Percentiles rank a stretch among this genome's conserved stretches.
Conservation (phyloP, 2,113 vertebrate genomes). For the Vulpes ferrilata region DNA sequence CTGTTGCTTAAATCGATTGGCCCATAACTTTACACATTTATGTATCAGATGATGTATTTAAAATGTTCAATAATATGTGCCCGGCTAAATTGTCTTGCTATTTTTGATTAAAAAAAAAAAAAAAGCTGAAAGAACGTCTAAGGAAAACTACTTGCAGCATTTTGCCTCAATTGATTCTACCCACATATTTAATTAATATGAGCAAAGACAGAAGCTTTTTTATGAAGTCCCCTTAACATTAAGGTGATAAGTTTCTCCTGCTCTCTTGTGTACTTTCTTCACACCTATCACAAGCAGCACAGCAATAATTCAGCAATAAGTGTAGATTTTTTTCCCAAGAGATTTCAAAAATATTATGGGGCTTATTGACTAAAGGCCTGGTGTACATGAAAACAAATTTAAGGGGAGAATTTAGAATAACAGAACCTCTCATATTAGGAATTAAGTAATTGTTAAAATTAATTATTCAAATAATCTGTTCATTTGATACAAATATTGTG, state of each 20-base stretch:
- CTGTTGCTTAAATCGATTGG: not conserved
- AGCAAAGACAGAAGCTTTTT: not conserved
- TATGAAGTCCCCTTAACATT: not conserved
- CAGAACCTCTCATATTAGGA: not conserved
- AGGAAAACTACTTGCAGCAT: not conserved
- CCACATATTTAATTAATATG: not conserved
- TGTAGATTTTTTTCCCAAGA: not conserved
- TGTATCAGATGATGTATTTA: not conserved
- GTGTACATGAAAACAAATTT: not conserved
- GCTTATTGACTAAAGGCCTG: not conserved
- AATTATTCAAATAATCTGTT: constrained; percentile 5
- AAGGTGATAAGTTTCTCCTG: not conserved
- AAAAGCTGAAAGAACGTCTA: constrained; percentile 7
- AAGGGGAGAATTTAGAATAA: not conserved
- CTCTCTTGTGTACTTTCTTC: not conserved
- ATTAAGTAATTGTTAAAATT: not conserved
- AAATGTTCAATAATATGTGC: not conserved
- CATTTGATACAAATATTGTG: not conserved
- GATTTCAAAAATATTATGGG: not conserved
- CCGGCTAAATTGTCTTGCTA: not conserved
- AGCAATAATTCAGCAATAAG: constrained; percentile 1
- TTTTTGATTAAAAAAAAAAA: not conserved
- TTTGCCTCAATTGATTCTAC: not conserved
- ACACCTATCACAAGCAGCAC: not conserved
- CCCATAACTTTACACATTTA: not conserved